Evolutionary conservation across 2,113 vertebrate genomes (phyloP), one percentile per base, ranked within the genome.

Genomic region (Psammodynastes pulverulentus): DNA sequence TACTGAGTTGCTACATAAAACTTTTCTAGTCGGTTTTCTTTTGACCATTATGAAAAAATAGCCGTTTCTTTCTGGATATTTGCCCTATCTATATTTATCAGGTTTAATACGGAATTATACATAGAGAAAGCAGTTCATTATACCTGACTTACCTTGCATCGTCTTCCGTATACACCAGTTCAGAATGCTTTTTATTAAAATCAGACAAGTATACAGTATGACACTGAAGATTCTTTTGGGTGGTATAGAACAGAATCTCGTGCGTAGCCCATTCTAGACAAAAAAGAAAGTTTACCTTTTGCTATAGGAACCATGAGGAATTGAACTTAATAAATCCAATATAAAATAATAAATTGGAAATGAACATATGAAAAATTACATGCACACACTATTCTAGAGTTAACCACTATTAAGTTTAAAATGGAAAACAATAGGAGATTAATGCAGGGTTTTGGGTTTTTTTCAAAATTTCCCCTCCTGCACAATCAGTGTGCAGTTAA

Each of bases 181-280:
- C 96, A 46, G 97, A 97, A 48, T 94, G 92, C 87, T 96, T 96
- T 54, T 95, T 92, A 86, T 94, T 97, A 85, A 99, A 97, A 94
- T 98, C 97, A 90, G 98, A 97, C 94, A 98, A 97, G 95, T 97
- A 98, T 39, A 98, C 99, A 86, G 96, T 93, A 56, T 97, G 97
- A 95, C 98, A 98, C 86, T 97, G 98, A 87, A 99, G 97, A 53
- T 97, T 97, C 96, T 98, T 98, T 95, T 98, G 97, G 92, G 93
- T 98, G 9, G 98, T 98, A 95, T 98, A 99, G 97, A 98, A 98
- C 49, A 99, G 95, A 94, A 98, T 95, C 49, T 98, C 96, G 94
- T 98, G 98, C 91, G 98, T 97, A 91, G 98, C 98, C 99, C 99
- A 99, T 96, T 99, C 99, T 99, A 96, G 52, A 96, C 95, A 92